Evolutionary conservation across 1,140 invertebrate genomes (phyloP), one percentile per base, ranked within the genome.

Genomic region (Drosophila varians): DNA sequence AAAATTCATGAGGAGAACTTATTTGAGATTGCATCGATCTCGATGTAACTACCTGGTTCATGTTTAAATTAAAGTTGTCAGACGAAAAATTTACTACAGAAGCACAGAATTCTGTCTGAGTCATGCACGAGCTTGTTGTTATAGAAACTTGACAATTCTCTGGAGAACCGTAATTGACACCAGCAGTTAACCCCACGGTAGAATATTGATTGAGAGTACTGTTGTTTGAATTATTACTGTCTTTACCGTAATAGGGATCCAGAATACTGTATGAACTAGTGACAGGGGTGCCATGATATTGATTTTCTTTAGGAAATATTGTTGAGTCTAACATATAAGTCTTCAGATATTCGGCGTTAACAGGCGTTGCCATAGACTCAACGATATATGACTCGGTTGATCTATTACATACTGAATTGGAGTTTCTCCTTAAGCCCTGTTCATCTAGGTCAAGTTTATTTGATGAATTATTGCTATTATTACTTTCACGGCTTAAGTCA

Each of bases 311-410:
- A 21, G 46, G 19, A 65, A 54, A 60, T 56, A 45, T 31, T 18
- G 53, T 31, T 18, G 49, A 23, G 4, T 86, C 57, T 26, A 77
- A 70, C 65, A 45, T 54, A 77, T 77, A 86, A 43, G 82, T 82
- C 54, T 71, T 86, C 5, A 82, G 16, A 60, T 87, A 86, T 31
- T 87, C 77, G 73, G 58, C 62, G 87, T 74, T 40, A 36, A 73
- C 69, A n/a, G n/a, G n/a, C n/a, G n/a, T n/a, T 48, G 49, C 11
- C 28, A 58, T 40, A 25, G 56, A 21, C 21, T 65, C 36, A 18
- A 8, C 12, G 23, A 18, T 12, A 31, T n/a, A 49, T 56, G 47
- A 12, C n/a, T 61, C 11, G 12, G 38, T 1, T 31, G 34, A 19
- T 12, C 19, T 16, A 38, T 47, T 25, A 61, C 5, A 9, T 40